Percentiles rank a stretch among this genome's conserved stretches.
phyloP scores from a whole-genome alignment of 2,113 vertebrate genomes.

The Bucco capensis region DNA sequence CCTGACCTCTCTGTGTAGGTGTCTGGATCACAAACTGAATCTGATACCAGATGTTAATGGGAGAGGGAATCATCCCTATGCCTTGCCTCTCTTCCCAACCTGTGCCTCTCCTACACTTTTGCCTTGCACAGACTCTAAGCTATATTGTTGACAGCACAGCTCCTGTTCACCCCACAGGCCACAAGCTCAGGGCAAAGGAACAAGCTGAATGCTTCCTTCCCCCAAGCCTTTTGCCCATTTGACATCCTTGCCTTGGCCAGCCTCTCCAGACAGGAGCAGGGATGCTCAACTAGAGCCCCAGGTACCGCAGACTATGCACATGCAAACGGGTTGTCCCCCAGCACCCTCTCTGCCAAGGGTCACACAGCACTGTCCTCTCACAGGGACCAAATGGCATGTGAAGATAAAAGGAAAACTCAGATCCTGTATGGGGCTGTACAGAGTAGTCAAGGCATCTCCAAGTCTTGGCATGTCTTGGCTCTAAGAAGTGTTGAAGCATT shows the following conservation, averaged over 20 bases:
- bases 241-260: background rate
- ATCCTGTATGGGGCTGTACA: no score
- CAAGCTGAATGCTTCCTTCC: background rate
- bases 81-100: background rate
- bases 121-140: background rate
- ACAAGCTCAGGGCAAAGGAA: background rate
- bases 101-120: background rate
- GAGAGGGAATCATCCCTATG: background rate
- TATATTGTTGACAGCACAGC: background rate
- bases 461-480: background rate
- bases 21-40: background rate
- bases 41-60: background rate
- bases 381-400: background rate
- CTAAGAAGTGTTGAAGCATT: background rate
- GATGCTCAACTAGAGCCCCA: background rate
- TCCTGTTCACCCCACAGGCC: background rate
- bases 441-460: background rate
- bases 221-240: background rate
- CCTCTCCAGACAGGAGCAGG: background rate
- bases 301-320: rapidly evolving
- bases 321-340: background rate
- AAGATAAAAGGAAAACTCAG: background rate
- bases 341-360: background rate
- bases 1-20: background rate
- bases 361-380: background rate